A percentile compares a stretch with the other conserved stretches of the same genome.
Conservation (phyloP, 2,113 vertebrate species). For the Arvicanthis niloticus region DNA sequence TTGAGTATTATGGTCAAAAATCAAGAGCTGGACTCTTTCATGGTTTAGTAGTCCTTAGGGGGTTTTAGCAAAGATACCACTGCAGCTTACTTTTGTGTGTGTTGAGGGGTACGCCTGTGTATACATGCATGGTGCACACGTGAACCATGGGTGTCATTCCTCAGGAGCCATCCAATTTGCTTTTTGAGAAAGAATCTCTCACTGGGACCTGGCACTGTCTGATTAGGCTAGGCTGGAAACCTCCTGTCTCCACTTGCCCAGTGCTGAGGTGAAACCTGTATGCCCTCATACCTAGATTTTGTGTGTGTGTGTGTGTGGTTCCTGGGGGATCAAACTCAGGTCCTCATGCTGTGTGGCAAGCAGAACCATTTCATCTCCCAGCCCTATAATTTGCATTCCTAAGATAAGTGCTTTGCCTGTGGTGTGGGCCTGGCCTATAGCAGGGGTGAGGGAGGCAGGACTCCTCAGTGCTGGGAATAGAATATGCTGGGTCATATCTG, state of each 20-base stretch:
- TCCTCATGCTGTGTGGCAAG: not conserved
- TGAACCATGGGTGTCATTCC: not conserved
- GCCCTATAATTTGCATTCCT: not conserved
- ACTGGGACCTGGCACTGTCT: not conserved
- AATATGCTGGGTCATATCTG: accelerated
- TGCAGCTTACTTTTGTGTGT: not conserved
- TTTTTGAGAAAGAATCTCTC: not conserved
- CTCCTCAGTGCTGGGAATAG: accelerated
- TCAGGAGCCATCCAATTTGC: not conserved
- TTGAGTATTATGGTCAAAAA: too few relatives aligned
- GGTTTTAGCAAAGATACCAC: not conserved
- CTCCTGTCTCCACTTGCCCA: not conserved
- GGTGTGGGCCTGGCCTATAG: accelerated
- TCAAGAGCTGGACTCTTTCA: not conserved
- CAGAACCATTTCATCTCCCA: not conserved
- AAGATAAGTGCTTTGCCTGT: not conserved
- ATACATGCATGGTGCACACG: not conserved
- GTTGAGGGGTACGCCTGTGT: not conserved
- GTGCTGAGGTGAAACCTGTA: not conserved
- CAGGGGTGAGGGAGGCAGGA: not conserved
- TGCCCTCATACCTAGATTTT: not conserved
- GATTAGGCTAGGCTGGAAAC: too few relatives aligned
- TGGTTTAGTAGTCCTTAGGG: too few relatives aligned
- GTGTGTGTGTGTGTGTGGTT: not conserved
- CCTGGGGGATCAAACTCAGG: not conserved